phyloP scores from a whole-genome alignment of 2,797 vertebrate species.

The Yasuhikotakia modesta region DNA sequence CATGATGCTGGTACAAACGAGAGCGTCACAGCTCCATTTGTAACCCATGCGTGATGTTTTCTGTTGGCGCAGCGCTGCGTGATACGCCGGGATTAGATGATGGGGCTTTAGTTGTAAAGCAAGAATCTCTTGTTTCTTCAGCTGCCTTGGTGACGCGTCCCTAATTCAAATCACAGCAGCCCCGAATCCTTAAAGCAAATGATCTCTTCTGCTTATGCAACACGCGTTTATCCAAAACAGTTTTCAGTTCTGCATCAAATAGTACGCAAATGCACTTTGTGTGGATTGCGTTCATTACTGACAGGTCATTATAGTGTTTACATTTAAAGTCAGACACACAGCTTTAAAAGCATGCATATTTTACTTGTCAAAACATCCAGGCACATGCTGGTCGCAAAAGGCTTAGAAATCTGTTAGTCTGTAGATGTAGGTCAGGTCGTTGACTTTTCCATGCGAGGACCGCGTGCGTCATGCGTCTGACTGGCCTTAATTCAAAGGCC shows the following conservation, averaged over 20 bases:
- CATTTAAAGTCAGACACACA: neutral
- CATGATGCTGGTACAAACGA: conserved; percentile 1
- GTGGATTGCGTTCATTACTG: neutral
- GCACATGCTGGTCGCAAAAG: neutral
- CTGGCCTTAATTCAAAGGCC: conserved; percentile 46
- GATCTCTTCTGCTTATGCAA: conserved; percentile 21
- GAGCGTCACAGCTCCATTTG: conserved; percentile 1
- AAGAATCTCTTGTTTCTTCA: conserved; percentile 48
- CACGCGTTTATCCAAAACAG: neutral
- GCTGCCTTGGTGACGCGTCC: conserved; percentile 40
- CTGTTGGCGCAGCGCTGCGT: conserved; percentile 40
- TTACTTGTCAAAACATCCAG: conserved; percentile 21
- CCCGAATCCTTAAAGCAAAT: conserved; percentile 23
- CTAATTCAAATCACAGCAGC: conserved; percentile 43
- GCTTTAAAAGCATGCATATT: conserved; percentile 2
- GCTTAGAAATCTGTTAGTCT: conserved; percentile 15
- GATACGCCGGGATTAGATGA: conserved; percentile 44
- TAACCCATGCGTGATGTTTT: conserved; percentile 8
- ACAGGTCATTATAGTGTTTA: neutral
- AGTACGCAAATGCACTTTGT: neutral
- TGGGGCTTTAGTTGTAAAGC: conserved; percentile 29
- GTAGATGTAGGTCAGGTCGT: conserved; percentile 43
- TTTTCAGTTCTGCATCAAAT: conserved; percentile 1
- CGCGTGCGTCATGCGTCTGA: conserved; percentile 40
- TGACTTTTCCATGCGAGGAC: conserved; percentile 36